Evolutionary conservation across 2,888 invertebrate species (phyloP), one percentile per base, ranked within the genome.

Genomic region (Drosophila villosipedis): DNA sequence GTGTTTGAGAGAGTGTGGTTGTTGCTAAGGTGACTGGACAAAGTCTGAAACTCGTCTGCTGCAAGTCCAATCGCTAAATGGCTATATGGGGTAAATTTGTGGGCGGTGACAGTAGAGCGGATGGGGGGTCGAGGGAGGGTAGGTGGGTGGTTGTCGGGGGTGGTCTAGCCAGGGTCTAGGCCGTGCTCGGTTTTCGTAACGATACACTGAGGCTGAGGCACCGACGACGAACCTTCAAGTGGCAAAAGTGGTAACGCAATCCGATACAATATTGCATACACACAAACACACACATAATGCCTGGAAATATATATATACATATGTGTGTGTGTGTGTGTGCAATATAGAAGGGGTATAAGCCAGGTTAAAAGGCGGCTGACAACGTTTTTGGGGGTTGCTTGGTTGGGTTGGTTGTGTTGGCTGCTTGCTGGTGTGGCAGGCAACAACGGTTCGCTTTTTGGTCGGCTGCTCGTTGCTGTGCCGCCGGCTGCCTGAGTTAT

Each of bases 401-500:
- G 57, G 14, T 12, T 28, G 37, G 37, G 28, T 50, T 28, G 49
- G 25, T 50, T 33, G 33, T 9, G 49, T 49, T 49, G 49, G 22
- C 28, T 33, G 35, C 9, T 50, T 50, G 50, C 28, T 50, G 55
- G 12, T 55, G 19, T 19, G 55, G 37, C 28, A 25, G 55, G 37
- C 37, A 25, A 16, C n/a, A 67, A 52, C 47, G 55, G 68, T 67
- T 68, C 54, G 62, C 57, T 47, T 41, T 60, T 62, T 57, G 71
- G 72, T 57, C 50, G 55, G 39, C 52, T 54, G 10, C 33, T 39
- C 39, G 73, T 53, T 76, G 68, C 76, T 76, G 79, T 66, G 64
- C 71, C 50, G 68, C 58, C 64, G 74, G 62, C 69, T 55, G 68
- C 58, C 68, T 77, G 81, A 83, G 78, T 83, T 83, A 83, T 83